A percentile compares a stretch with the other conserved stretches of the same genome.
Conservation (phyloP, 2,797 vertebrate genomes). For the Argentina silus region DNA sequence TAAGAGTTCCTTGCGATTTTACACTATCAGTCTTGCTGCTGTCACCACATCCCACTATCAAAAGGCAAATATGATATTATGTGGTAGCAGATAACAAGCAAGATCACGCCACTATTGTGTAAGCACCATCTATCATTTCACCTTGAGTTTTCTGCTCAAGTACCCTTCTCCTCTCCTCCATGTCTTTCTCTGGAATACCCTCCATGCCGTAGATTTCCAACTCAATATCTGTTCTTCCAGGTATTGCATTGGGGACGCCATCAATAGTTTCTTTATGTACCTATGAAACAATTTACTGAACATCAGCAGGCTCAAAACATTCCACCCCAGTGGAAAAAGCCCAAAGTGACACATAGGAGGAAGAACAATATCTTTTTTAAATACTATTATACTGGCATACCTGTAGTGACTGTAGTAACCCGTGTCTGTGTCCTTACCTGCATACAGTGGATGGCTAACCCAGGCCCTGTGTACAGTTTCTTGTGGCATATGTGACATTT, state of each 20-base stretch:
- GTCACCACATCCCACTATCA: no score
- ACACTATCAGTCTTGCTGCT: no score
- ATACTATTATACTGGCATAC: background rate
- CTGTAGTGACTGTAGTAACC: background rate
- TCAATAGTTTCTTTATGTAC: conserved; percentile 99
- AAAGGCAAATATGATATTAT: background rate
- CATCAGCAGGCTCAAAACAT: background rate
- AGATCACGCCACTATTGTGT: no score
- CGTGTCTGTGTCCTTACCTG: conserved; percentile 78
- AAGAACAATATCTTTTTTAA: no score
- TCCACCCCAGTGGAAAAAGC: no score
- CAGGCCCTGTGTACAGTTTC: conserved; percentile 96
- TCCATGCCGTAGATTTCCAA: conserved; percentile 99
- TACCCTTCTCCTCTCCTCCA: conserved; percentile 92
- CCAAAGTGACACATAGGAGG: no score
- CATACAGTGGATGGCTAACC: conserved; percentile 98
- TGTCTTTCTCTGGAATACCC: conserved; percentile 98
- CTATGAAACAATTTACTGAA: conserved; percentile 64
- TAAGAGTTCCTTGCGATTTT: no score
- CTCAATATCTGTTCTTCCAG: conserved; percentile 95
- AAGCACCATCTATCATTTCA: conserved; percentile 48
- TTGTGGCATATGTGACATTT: conserved; percentile 99
- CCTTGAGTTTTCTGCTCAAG: conserved; percentile 98
- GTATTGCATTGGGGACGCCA: conserved; percentile 97
- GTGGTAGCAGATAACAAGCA: no score